These are phyloP conservation scores for Antigone vipio DNA, from an alignment of 2,113 vertebrate genomes.

Conservation along the genomic window DNA sequence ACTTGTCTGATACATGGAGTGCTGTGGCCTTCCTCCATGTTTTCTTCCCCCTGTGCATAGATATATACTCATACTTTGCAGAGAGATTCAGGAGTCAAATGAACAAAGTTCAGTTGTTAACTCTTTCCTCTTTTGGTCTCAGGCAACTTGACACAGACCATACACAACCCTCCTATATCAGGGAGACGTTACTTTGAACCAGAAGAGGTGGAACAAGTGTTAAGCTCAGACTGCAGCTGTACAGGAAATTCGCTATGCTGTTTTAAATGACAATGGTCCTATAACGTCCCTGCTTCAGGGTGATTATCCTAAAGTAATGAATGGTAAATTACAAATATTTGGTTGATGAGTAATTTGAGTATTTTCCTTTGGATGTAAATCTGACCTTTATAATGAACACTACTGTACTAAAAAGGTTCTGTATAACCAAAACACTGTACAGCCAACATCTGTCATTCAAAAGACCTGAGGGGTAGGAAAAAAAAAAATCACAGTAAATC, in stretches of 20 bases:
- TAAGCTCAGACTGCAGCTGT: background rate
- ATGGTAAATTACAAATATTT: constrained; percentile 60
- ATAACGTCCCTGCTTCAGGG: background rate
- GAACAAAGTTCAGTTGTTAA: background rate
- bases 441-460: constrained; percentile 69
- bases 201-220: background rate
- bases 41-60: background rate
- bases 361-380: constrained; percentile 53
- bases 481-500: constrained; percentile 41
- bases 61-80: too few relatives aligned
- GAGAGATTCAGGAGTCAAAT: background rate
- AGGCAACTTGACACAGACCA: background rate
- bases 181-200: background rate
- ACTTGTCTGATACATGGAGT: background rate
- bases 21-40: background rate
- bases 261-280: background rate
- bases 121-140: background rate
- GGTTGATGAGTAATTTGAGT: constrained; percentile 44
- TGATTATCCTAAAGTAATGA: constrained; percentile 44
- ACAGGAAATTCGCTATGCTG: background rate
- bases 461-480: constrained; percentile 43
- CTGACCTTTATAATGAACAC: constrained; percentile 68
- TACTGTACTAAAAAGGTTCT: constrained; percentile 58
- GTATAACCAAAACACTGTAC: constrained; percentile 47
- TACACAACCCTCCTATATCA: background rate